These are phyloP conservation scores for Myanophis thanlyinensis DNA, from an alignment of 2,113 vertebrate genomes.

Conservation along the genomic window DNA sequence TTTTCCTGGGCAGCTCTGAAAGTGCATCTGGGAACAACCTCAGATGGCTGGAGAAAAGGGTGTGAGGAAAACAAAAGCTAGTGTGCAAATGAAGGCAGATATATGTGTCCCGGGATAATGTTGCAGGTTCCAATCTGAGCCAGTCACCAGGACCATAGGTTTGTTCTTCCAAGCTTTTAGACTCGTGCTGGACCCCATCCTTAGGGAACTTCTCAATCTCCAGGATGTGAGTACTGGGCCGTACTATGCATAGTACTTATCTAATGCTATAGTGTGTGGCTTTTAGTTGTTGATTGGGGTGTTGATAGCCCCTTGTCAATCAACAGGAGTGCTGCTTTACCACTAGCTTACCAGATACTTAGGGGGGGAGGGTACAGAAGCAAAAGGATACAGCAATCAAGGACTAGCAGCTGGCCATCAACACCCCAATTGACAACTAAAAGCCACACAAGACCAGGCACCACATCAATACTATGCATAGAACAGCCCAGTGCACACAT, in stretches of 20 bases:
- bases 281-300: neutral
- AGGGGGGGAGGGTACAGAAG: too few species aligned
- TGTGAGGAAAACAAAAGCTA: neutral
- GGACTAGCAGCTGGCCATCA: neutral
- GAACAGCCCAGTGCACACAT: too few species aligned
- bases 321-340: neutral
- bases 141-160: neutral
- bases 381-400: neutral
- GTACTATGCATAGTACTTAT: neutral
- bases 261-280: neutral
- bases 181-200: neutral
- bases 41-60: neutral
- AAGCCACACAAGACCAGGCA: too few species aligned
- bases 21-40: neutral
- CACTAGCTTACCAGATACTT: neutral
- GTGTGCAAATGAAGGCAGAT: neutral
- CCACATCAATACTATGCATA: too few species aligned
- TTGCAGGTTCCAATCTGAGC: neutral
- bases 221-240: neutral
- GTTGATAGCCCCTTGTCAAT: neutral
- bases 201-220: neutral
- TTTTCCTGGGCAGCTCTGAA: neutral
- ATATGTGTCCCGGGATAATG: neutral
- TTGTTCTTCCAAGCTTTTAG: neutral
- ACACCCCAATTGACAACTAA: too few species aligned